A percentile compares a stretch with the other conserved stretches of the same genome.
phyloP scores from a whole-genome alignment of 2,888 invertebrate genomes.

The Zaprionus lineosus region DNA sequence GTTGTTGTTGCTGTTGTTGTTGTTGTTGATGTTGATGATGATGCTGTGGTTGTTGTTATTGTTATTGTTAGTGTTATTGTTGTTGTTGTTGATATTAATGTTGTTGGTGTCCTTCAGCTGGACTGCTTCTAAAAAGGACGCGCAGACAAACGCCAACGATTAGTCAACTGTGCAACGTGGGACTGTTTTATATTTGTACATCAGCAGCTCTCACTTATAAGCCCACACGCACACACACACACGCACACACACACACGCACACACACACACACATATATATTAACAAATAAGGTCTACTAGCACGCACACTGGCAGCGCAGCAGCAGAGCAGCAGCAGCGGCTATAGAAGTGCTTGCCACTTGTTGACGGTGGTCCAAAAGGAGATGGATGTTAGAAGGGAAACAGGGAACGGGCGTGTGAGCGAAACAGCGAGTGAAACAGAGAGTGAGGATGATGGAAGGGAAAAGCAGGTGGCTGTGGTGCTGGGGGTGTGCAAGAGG shows the following conservation, averaged over 20 bases:
- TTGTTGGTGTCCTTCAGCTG: slow-evolving; percentile 40
- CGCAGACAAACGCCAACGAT: slow-evolving; percentile 50
- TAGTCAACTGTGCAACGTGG: slow-evolving; percentile 59
- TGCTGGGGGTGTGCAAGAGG: not conserved
- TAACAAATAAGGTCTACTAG: not conserved
- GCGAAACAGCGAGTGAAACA: not conserved
- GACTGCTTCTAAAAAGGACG: slow-evolving; percentile 50
- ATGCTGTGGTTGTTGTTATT: slow-evolving; percentile 2
- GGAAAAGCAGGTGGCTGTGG: not conserved
- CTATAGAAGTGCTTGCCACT: slow-evolving; percentile 39
- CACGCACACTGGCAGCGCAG: slow-evolving; percentile 3
- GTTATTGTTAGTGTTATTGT: slow-evolving; percentile 2
- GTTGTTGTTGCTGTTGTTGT: slow-evolving; percentile 13
- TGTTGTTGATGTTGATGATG: slow-evolving; percentile 25
- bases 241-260: too few relatives aligned
- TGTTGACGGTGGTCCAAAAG: slow-evolving; percentile 35
- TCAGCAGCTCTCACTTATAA: too few relatives aligned
- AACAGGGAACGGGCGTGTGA: not conserved
- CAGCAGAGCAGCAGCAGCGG: slow-evolving; percentile 10
- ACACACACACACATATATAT: too few relatives aligned
- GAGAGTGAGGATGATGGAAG: not conserved
- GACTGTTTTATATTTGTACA: slow-evolving; percentile 25
- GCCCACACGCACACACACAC: too few relatives aligned
- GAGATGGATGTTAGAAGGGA: not conserved
- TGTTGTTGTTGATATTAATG: slow-evolving; percentile 28